Conservation (phyloP, 2,888 invertebrate species). For the Panopea generosa region DNA sequence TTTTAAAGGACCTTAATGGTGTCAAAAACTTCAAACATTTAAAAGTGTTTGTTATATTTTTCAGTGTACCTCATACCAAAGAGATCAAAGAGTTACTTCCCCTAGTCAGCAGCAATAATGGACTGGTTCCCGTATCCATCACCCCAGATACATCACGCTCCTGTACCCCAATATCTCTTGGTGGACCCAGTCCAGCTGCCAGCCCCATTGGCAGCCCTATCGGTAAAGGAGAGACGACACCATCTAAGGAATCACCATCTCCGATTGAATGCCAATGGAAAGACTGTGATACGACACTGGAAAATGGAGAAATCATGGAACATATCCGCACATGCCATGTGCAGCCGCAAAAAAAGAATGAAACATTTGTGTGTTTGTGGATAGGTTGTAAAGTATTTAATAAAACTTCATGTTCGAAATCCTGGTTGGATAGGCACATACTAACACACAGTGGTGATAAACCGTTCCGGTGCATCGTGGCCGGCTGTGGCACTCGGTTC, state of each 20-base stretch:
- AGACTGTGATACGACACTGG: slow-evolving; percentile 78
- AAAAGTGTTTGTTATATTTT: too few species aligned
- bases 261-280: slow-evolving; percentile 81
- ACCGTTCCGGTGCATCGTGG: slow-evolving; percentile 97
- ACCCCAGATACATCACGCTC: slow-evolving; percentile 73
- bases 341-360: slow-evolving; percentile 89
- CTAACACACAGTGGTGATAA: slow-evolving; percentile 96
- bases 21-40: too few species aligned
- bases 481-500: slow-evolving; percentile 91
- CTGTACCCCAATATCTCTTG: slow-evolving; percentile 70
- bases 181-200: slow-evolving; percentile 40
- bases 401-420: slow-evolving; percentile 94
- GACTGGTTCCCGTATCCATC: slow-evolving; percentile 23
- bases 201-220: slow-evolving; percentile 59
- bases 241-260: slow-evolving; percentile 53
- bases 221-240: slow-evolving; percentile 59
- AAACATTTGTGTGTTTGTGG: slow-evolving; percentile 97
- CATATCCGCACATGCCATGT: slow-evolving; percentile 82
- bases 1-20: too few species aligned
- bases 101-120: slow-evolving; percentile 53
- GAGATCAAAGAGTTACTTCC: slow-evolving; percentile 55
- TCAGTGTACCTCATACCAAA: slow-evolving; percentile 60
- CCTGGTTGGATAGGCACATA: slow-evolving; percentile 97
- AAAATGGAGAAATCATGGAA: slow-evolving; percentile 75
- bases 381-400: slow-evolving; percentile 97